A percentile compares a stretch with the other conserved stretches of the same genome.
Conservation (phyloP, 2,797 vertebrate species). For the Phrynocephalus forsythii region DNA sequence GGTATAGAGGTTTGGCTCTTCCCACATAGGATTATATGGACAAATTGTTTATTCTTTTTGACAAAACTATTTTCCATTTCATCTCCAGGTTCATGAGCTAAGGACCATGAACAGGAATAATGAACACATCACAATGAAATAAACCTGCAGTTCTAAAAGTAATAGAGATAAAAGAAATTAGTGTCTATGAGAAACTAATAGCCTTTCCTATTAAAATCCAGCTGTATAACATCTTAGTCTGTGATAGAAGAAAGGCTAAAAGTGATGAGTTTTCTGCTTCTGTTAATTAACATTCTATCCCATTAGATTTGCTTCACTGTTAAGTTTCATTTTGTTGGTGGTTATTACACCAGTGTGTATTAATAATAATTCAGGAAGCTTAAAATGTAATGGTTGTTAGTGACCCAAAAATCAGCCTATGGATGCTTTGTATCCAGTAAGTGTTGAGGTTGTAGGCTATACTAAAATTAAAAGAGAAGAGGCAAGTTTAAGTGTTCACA, state of each 20-base stretch:
- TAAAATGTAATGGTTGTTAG: slow-evolving; percentile 56
- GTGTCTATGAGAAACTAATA: slow-evolving; percentile 73
- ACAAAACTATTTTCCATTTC: slow-evolving; percentile 45
- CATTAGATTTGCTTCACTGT: slow-evolving; percentile 75
- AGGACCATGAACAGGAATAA: slow-evolving; percentile 65
- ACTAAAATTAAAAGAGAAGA: slow-evolving; percentile 38
- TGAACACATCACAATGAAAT: slow-evolving; percentile 66
- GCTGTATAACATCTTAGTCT: slow-evolving; percentile 60
- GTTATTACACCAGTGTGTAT: slow-evolving; percentile 72
- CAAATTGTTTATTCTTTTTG: slow-evolving; percentile 62
- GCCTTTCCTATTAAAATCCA: slow-evolving; percentile 72
- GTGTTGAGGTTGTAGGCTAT: slow-evolving; percentile 42
- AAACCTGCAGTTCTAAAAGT: slow-evolving; percentile 65
- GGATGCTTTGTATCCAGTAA: slow-evolving; percentile 55
- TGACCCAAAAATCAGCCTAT: slow-evolving; percentile 44
- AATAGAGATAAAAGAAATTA: slow-evolving; percentile 78
- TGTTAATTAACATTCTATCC: slow-evolving; percentile 79
- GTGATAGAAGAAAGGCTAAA: slow-evolving; percentile 64
- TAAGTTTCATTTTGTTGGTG: slow-evolving; percentile 77
- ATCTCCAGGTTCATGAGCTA: slow-evolving; percentile 60
- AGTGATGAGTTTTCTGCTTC: slow-evolving; percentile 73
- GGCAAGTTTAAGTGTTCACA: slow-evolving; percentile 12
- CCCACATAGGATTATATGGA: slow-evolving; percentile 61
- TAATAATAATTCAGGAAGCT: slow-evolving; percentile 56
- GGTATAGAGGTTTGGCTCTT: slow-evolving; percentile 42